Conservation (phyloP, 1,140 invertebrate genomes). For the Sarcophaga peregrina region DNA sequence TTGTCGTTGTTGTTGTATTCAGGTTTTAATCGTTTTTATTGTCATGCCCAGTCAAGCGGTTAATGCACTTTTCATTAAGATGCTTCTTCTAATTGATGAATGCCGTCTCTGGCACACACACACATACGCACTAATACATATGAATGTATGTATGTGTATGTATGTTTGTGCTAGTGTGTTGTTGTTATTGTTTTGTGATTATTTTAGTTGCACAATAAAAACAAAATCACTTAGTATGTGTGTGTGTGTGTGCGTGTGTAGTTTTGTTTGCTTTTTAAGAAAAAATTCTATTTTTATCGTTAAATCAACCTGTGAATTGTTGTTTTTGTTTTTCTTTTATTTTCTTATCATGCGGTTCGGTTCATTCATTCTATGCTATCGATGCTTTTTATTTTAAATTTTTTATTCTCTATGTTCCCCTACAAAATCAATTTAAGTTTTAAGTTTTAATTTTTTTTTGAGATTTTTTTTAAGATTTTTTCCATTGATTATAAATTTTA, state of each 20-base stretch:
- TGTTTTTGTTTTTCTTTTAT: no score
- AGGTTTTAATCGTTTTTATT: background rate
- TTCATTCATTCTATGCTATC: no score
- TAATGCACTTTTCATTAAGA: conserved; percentile 18
- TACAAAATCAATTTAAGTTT: background rate
- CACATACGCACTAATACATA: no score
- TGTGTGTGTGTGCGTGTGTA: no score
- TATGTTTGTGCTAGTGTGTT: background rate
- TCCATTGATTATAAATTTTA: no score
- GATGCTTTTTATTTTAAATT: background rate
- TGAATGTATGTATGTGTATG: no score
- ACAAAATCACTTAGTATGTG: no score
- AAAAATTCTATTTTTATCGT: conserved; percentile 1
- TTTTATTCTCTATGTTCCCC: no score
- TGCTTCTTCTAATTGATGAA: background rate
- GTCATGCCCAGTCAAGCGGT: conserved; percentile 8
- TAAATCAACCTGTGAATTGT: background rate
- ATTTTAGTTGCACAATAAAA: no score
- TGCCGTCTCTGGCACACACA: background rate
- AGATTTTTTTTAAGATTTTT: background rate
- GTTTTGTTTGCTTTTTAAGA: background rate
- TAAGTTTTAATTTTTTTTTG: no score
- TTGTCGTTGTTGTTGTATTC: no score
- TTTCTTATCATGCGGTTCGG: background rate
- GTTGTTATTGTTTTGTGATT: background rate